Percentiles rank a stretch among this genome's conserved stretches.
phyloP scores from a whole-genome alignment of 2,113 vertebrate genomes.

The Nothocercus julius region DNA sequence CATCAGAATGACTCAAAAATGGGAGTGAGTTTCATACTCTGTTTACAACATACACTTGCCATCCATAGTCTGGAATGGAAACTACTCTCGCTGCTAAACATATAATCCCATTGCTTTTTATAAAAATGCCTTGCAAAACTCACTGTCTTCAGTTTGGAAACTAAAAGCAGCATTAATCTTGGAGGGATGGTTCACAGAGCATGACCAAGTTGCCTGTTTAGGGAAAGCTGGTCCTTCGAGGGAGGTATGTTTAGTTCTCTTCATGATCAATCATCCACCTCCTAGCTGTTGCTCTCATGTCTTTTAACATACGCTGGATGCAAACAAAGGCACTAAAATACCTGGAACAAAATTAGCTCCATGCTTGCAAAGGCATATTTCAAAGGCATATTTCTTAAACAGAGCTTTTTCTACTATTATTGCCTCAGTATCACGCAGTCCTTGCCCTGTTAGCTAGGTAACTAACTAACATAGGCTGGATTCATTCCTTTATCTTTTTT shows the following conservation, averaged over 20 bases:
- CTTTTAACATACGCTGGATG: slow-evolving; percentile 24
- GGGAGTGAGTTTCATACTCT: neutral
- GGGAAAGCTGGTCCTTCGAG: slow-evolving; percentile 6
- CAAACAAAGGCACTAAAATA: slow-evolving; percentile 25
- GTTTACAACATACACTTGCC: neutral
- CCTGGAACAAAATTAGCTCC: neutral
- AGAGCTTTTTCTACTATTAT: neutral
- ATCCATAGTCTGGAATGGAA: neutral
- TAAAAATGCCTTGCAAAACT: slow-evolving; percentile 7
- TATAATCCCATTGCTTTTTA: slow-evolving; percentile 11
- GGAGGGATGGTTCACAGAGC: neutral
- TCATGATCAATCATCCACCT: slow-evolving; percentile 56
- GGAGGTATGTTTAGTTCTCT: neutral
- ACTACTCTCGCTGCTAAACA: neutral
- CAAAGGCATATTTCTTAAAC: neutral
- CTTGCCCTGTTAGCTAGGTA: neutral
- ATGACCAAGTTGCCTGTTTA: slow-evolving; percentile 23
- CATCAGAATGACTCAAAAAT: neutral
- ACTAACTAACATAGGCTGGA: neutral
- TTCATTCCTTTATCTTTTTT: neutral
- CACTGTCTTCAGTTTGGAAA: slow-evolving; percentile 10
- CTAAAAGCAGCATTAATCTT: slow-evolving; percentile 32
- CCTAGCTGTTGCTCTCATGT: slow-evolving; percentile 21
- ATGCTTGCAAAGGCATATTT: neutral
- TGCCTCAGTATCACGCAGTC: neutral